Evolutionary conservation across 2,888 invertebrate genomes (phyloP).

Genomic region (Atrina japonica): DNA sequence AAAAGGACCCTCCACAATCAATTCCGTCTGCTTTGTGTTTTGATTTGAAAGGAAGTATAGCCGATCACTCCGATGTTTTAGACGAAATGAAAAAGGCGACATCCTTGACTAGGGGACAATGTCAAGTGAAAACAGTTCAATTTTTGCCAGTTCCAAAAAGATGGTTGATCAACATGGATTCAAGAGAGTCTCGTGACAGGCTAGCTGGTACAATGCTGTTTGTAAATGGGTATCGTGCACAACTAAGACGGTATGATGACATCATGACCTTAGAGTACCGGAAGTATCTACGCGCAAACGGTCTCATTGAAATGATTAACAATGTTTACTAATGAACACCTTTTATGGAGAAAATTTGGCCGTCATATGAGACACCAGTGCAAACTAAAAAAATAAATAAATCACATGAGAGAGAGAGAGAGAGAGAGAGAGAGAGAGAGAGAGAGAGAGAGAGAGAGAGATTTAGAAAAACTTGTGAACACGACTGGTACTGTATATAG

Average conservation of each 20-base stretch:
- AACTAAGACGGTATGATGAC: slow-evolving; percentile 59
- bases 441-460: slow-evolving; percentile 12
- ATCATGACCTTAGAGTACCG: slow-evolving; percentile 53
- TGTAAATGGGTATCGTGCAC: slow-evolving; percentile 46
- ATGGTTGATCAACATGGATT: slow-evolving; percentile 56
- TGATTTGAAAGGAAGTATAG: slow-evolving; percentile 48
- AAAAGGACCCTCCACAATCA: slow-evolving; percentile 42
- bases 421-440: slow-evolving; percentile 15
- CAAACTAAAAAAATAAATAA: too few relatives aligned
- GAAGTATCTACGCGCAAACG: slow-evolving; percentile 48
- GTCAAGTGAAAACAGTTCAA: slow-evolving; percentile 46
- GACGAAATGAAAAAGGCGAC: slow-evolving; percentile 41
- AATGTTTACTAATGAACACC: background rate
- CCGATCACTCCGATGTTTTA: slow-evolving; percentile 50
- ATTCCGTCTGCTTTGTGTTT: slow-evolving; percentile 54
- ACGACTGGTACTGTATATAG: too few relatives aligned
- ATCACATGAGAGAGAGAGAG: background rate
- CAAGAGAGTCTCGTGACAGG: slow-evolving; percentile 49
- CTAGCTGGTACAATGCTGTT: slow-evolving; percentile 48
- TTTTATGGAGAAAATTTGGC: too few relatives aligned
- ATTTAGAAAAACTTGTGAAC: too few relatives aligned
- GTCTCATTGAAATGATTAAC: slow-evolving; percentile 46
- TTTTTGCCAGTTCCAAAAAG: slow-evolving; percentile 50
- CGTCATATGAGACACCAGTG: too few relatives aligned
- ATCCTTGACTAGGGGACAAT: slow-evolving; percentile 32